Conservation (phyloP, 1,140 invertebrate species). For the Caenorhabditis brenneri region DNA sequence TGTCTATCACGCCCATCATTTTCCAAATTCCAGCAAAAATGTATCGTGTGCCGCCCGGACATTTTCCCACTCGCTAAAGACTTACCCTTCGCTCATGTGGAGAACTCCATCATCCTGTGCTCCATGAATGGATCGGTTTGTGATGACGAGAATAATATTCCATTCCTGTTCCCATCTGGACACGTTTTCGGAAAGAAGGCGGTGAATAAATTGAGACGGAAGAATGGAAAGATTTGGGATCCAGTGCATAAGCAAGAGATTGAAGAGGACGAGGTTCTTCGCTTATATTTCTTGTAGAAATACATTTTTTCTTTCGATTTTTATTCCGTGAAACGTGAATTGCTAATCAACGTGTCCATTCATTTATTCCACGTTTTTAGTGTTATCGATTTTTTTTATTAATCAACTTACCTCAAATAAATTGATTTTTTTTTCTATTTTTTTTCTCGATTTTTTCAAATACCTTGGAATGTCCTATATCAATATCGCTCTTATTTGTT, state of each 20-base stretch:
- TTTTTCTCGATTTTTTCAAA: background rate
- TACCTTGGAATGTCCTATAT: background rate
- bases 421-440: background rate
- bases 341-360: too few relatives aligned
- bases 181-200: background rate
- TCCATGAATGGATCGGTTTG: background rate
- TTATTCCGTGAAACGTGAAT: background rate
- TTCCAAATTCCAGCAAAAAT: background rate
- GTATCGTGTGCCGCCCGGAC: slow-evolving; percentile 7
- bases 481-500: background rate
- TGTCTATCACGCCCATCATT: background rate
- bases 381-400: background rate
- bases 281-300: slow-evolving; percentile 1
- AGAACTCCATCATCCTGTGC: background rate
- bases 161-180: background rate
- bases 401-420: background rate
- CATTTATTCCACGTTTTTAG: background rate
- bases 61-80: background rate
- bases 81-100: background rate
- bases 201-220: background rate
- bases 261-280: background rate
- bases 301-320: background rate
- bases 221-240: background rate
- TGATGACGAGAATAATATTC: slow-evolving; percentile 18
- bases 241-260: background rate